Evolutionary conservation across 2,797 vertebrate species (phyloP).

Genomic region (Heliangelus exortis): DNA sequence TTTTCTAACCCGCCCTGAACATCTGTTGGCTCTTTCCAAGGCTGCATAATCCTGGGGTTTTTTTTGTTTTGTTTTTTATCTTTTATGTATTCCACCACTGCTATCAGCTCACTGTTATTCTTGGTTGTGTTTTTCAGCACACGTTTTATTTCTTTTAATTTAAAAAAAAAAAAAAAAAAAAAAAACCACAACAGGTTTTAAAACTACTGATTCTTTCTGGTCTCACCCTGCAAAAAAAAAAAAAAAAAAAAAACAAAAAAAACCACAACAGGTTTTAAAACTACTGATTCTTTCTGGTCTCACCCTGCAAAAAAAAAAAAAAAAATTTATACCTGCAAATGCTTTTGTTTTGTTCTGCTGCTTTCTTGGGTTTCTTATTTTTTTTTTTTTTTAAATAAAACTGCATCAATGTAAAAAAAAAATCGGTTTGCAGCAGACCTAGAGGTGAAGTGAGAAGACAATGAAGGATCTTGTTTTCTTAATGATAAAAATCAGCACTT

Average conservation of each 20-base stretch:
- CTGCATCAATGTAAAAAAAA: background rate
- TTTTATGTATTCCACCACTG: slow-evolving; percentile 52
- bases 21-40: slow-evolving; percentile 70
- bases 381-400: background rate
- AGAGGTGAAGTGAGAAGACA: slow-evolving; percentile 11
- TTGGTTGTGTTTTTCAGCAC: background rate
- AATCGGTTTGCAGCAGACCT: background rate
- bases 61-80: background rate
- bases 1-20: slow-evolving; percentile 74
- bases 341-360: slow-evolving; percentile 9
- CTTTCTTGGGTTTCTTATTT: background rate
- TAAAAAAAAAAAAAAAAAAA: background rate
- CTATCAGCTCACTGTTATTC: slow-evolving; percentile 54
- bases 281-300: background rate
- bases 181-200: background rate
- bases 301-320: background rate
- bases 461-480: slow-evolving; percentile 36
- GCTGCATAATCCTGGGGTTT: slow-evolving; percentile 54
- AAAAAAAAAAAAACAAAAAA: too few species aligned
- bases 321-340: background rate
- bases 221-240: slow-evolving; percentile 12
- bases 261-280: background rate
- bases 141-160: slow-evolving; percentile 38
- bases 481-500: slow-evolving; percentile 59
- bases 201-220: background rate